Evolutionary conservation across 2,113 vertebrate species (phyloP).

Genomic region (Theristicus caerulescens): DNA sequence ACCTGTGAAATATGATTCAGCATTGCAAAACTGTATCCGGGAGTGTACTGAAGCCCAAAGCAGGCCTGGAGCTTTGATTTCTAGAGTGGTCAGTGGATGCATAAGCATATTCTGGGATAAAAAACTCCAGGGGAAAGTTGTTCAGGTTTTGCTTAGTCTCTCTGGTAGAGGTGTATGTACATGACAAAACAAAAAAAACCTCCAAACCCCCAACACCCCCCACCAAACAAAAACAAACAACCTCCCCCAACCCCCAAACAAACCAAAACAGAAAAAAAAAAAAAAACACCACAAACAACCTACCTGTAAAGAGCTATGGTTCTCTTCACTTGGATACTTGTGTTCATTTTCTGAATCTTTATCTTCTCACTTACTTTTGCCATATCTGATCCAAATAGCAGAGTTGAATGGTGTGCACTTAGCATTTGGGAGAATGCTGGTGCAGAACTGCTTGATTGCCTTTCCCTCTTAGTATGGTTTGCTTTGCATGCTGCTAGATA

Average conservation of each 20-base stretch:
- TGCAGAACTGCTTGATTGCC: background rate
- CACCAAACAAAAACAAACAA: background rate
- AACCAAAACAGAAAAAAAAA: background rate
- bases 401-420: background rate
- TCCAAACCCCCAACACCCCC: background rate
- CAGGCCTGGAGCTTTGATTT: background rate
- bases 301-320: background rate
- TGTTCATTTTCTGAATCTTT: background rate
- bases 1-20: background rate
- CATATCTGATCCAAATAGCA: background rate
- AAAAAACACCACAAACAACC: accelerated
- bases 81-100: background rate
- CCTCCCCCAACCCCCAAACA: too few relatives aligned
- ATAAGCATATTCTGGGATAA: background rate
- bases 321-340: background rate
- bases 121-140: background rate
- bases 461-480: background rate
- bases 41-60: background rate
- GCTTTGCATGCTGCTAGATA: background rate
- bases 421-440: background rate
- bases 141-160: background rate
- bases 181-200: background rate
- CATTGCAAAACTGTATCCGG: background rate
- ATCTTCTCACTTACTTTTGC: background rate
- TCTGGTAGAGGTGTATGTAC: background rate